Evolutionary conservation across 2,113 vertebrate genomes (phyloP), one percentile per base, ranked within the genome.

Genomic region (Nothoprocta pentlandii): DNA sequence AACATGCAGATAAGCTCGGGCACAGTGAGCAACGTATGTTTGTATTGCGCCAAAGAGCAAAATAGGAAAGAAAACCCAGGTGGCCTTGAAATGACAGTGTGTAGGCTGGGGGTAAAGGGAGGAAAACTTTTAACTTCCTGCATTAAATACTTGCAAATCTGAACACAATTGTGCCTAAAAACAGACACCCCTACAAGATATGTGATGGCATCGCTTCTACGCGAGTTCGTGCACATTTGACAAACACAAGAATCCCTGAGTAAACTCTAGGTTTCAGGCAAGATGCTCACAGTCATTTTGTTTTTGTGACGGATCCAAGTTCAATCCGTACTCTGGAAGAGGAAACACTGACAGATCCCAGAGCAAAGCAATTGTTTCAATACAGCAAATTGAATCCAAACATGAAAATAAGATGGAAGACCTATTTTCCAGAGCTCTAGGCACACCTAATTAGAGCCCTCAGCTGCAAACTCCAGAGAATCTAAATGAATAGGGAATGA

Each of bases 391-490:
- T 82, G 87, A 96, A 89, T 87, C 61, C 66, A 95, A 94, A 93
- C 69, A 89, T 42, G 36, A 90, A 96, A 95, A 93, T 89, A 56
- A 91, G 64, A 71, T 91, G 87, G 87, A 95, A 95, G 79, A 85
- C 44, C n/a, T 87, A 62, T 77, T 87, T 94, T 75, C 42, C 66
- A 90, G 67, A 88, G 47, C 54, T 91, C 70, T 91, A 91, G 84
- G 63, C 58, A 82, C 47, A 85, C 88, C 85, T 96, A 92, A 95
- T 90, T 88, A 95, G 76, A 91, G 32, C 36, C 77, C 61, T 83
- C 9, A 4, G 69, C 47, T 84, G 53, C 82, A 90, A 59, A 42
- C 20, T 76, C 42, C 66, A 86, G 68, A 85, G 30, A 85, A 70
- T 83, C 58, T 63, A 91, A 54, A 90, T 93, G 69, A 77, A 36